Percentiles rank a stretch among this genome's conserved stretches.
phyloP scores from a whole-genome alignment of 2,113 vertebrate species.

The Nymphicus hollandicus region DNA sequence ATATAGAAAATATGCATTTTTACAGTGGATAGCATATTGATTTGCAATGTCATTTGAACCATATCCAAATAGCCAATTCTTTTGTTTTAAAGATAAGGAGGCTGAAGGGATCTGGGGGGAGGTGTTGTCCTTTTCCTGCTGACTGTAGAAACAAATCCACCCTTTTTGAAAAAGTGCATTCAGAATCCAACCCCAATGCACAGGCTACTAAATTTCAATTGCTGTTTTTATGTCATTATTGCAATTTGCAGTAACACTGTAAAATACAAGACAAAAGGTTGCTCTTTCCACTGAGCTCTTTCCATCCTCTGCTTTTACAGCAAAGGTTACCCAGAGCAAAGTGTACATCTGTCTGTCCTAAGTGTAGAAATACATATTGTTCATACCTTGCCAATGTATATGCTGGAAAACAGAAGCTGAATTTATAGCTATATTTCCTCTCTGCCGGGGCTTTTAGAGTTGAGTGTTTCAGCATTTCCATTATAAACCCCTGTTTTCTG shows the following conservation, averaged over 20 bases:
- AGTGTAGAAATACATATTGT: constrained; percentile 26
- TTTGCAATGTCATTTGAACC: not conserved
- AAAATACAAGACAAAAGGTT: constrained; percentile 25
- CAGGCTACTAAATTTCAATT: constrained; percentile 4
- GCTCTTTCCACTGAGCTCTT: not conserved
- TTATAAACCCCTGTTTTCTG: constrained; percentile 46
- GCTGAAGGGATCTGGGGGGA: not conserved
- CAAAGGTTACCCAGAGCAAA: constrained; percentile 19
- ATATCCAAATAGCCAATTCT: not conserved
- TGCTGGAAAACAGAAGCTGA: constrained; percentile 30
- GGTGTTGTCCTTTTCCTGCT: not conserved
- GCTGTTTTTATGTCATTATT: not conserved
- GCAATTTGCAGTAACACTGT: not conserved
- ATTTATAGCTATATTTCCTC: constrained; percentile 45
- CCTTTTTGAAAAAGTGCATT: not conserved
- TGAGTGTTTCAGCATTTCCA: constrained; percentile 28
- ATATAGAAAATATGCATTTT: not conserved
- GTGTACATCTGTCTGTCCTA: constrained; percentile 1
- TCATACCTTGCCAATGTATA: constrained; percentile 23
- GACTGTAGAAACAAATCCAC: not conserved
- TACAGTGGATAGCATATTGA: not conserved
- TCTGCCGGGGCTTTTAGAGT: not conserved
- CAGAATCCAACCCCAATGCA: not conserved
- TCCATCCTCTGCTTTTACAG: not conserved
- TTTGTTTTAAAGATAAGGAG: not conserved